These are phyloP conservation scores for Nestor notabilis DNA, from an alignment of 2,113 vertebrate genomes.

Conservation along the genomic window DNA sequence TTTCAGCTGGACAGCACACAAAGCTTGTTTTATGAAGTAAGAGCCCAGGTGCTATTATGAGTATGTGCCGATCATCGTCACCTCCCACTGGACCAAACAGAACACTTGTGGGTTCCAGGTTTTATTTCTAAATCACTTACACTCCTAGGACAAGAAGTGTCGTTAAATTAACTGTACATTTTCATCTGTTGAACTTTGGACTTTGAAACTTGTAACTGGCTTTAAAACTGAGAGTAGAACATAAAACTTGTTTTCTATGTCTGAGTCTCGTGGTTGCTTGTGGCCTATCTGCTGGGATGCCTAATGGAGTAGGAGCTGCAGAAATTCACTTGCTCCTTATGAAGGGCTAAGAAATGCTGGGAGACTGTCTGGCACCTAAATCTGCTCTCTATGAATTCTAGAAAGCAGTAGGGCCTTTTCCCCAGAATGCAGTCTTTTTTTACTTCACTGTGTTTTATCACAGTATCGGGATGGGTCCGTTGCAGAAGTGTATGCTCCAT, in stretches of 20 bases:
- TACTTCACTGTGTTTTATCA: background rate
- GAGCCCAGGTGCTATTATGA: slow-evolving; percentile 53
- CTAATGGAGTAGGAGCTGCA: background rate
- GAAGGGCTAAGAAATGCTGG: background rate
- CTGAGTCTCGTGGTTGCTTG: background rate
- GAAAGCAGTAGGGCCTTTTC: background rate
- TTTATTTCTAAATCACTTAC: slow-evolving; percentile 37
- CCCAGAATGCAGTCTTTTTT: background rate
- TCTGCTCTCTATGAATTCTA: background rate
- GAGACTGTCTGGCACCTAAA: background rate
- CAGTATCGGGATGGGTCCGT: background rate
- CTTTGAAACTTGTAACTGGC: background rate
- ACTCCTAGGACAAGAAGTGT: background rate
- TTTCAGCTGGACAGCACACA: slow-evolving; percentile 38
- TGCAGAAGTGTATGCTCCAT: background rate
- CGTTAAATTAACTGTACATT: background rate
- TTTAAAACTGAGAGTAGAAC: background rate
- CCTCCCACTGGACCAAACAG: background rate
- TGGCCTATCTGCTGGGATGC: background rate
- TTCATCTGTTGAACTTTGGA: background rate
- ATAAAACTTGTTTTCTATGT: background rate
- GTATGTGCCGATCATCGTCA: slow-evolving; percentile 11
- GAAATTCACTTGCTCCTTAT: background rate
- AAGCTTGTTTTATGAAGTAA: slow-evolving; percentile 36
- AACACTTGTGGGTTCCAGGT: slow-evolving; percentile 15